Percentiles rank a stretch among this genome's conserved stretches.
Evolutionary conservation across 2,113 vertebrate genomes (phyloP).

Genomic region (Zonotrichia leucophrys): DNA sequence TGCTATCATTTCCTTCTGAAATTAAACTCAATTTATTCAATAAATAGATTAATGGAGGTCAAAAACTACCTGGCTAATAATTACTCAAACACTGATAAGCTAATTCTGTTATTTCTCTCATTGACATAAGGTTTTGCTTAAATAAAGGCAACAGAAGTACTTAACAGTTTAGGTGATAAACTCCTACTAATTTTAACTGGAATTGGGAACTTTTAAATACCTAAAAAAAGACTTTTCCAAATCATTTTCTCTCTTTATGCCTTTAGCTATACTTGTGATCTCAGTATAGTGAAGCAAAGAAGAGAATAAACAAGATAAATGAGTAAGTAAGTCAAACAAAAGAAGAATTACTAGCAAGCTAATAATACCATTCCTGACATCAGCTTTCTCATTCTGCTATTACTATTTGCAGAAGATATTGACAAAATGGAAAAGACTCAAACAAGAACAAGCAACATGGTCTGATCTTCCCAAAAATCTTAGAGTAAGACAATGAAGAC

Average conservation of each 20-base stretch:
- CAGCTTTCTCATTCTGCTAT: fast-evolving
- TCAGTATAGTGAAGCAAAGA: neutral
- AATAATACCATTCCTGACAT: neutral
- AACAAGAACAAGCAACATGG: neutral
- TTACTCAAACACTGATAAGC: neutral
- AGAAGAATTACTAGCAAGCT: neutral
- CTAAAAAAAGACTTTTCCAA: neutral
- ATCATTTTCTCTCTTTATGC: neutral
- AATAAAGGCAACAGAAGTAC: neutral
- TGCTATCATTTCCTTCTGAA: neutral
- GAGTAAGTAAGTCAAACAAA: neutral
- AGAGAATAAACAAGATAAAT: neutral
- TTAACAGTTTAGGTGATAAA: neutral
- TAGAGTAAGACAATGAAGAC: neutral
- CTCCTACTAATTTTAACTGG: neutral
- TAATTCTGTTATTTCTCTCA: neutral
- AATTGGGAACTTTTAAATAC: neutral
- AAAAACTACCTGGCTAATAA: constrained; percentile 5
- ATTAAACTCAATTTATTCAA: neutral
- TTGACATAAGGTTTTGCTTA: neutral
- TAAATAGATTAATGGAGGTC: neutral
- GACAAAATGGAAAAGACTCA: neutral
- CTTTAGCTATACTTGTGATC: neutral
- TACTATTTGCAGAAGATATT: neutral
- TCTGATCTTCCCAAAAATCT: neutral